Conservation (phyloP, 2,888 invertebrate genomes). For the Leucophora obtusa region DNA sequence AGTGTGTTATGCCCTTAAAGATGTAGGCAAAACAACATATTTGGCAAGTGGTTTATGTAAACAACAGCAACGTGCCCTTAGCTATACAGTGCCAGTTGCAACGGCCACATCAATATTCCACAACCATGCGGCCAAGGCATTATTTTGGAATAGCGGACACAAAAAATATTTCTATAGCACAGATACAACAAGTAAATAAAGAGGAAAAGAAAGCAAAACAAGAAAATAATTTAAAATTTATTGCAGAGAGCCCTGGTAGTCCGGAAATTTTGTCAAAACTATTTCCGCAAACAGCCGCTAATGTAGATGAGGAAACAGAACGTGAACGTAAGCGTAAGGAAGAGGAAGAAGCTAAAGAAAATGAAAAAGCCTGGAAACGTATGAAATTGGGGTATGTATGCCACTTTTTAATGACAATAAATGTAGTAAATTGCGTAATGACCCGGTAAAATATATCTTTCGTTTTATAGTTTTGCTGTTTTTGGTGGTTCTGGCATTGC, state of each 20-base stretch:
- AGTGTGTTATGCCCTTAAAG: constrained; percentile 15
- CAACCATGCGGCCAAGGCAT: constrained; percentile 50
- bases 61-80: constrained; percentile 35
- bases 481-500: constrained; percentile 83
- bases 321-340: constrained; percentile 81
- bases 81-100: constrained; percentile 33
- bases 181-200: constrained; percentile 66
- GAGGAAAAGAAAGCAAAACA: not conserved
- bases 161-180: constrained; percentile 61
- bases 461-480: constrained; percentile 79
- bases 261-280: constrained; percentile 80
- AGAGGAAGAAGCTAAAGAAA: constrained; percentile 82
- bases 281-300: constrained; percentile 81
- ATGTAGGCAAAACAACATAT: constrained; percentile 9
- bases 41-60: constrained; percentile 9
- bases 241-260: constrained; percentile 62
- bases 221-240: not conserved
- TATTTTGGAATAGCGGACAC: constrained; percentile 27
- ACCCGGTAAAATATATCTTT: not conserved
- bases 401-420: constrained; percentile 19
- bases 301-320: constrained; percentile 79
- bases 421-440: constrained; percentile 50
- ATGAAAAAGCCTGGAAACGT: constrained; percentile 85
- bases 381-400: constrained; percentile 84
- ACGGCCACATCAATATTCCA: constrained; percentile 17